Conservation (phyloP, 2,113 vertebrate species). For the Sisor rabdophorus region DNA sequence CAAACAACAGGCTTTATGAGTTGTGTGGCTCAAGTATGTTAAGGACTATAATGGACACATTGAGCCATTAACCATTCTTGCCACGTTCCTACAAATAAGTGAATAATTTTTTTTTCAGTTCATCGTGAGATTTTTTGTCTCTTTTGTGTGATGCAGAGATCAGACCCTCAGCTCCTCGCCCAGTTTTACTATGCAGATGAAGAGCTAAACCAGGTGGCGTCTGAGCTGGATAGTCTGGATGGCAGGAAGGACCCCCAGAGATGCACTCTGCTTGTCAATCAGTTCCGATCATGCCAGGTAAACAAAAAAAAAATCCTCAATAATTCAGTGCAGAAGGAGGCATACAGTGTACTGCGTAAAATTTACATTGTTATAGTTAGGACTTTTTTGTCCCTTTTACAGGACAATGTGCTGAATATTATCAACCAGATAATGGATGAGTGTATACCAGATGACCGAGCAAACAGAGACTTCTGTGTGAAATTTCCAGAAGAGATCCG, state of each 20-base stretch:
- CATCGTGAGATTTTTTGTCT: conserved; percentile 21
- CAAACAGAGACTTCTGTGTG: conserved; percentile 91
- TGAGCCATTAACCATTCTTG: not conserved
- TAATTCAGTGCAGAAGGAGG: not conserved
- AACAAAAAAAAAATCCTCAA: too few species aligned
- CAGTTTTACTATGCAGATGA: conserved; percentile 98
- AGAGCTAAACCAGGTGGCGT: conserved; percentile 94
- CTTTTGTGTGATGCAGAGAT: conserved; percentile 71
- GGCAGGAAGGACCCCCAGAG: conserved; percentile 95
- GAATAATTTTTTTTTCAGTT: not conserved
- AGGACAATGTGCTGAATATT: conserved; percentile 95
- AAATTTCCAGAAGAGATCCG: conserved; percentile 98
- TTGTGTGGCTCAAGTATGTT: conserved; percentile 1
- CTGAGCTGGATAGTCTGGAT: conserved; percentile 91
- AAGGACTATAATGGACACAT: not conserved
- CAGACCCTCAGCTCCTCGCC: conserved; percentile 91
- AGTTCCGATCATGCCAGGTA: conserved; percentile 97
- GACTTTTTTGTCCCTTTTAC: conserved; percentile 34
- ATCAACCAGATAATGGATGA: conserved; percentile 97
- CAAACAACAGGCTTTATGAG: conserved; percentile 8
- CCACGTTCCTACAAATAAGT: not conserved
- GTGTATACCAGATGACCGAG: conserved; percentile 90
- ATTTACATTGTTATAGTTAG: not conserved
- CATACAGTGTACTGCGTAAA: not conserved
- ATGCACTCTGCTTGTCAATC: conserved; percentile 93